Evolutionary conservation across 2,888 invertebrate species (phyloP).

Genomic region (Coenonympha arcania): DNA sequence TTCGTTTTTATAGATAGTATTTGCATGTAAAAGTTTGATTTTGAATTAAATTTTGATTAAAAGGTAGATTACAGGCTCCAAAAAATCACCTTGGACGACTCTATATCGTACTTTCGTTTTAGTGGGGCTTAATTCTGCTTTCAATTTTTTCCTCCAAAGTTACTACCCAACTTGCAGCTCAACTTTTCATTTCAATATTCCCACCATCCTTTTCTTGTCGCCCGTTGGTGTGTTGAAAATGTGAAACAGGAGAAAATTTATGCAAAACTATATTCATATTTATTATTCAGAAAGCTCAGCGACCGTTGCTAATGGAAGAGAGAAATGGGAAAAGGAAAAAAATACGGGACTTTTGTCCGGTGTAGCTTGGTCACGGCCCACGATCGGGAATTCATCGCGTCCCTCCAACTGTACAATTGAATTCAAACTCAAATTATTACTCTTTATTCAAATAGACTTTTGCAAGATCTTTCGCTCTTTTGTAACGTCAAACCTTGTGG

Average conservation of each 20-base stretch:
- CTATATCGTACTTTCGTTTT: no score
- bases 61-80: no score
- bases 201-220: background rate
- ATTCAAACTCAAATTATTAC: background rate
- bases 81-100: no score
- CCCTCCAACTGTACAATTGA: background rate
- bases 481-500: no score
- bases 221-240: background rate
- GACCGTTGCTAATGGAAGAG: background rate
- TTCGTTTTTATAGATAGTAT: no score
- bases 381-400: background rate
- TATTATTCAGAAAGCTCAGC: background rate
- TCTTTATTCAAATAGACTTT: background rate
- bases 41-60: no score
- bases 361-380: no score
- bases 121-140: no score
- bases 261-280: conserved; percentile 2
- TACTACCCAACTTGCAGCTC: no score
- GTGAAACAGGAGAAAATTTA: background rate
- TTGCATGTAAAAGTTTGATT: no score
- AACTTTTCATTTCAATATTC: background rate
- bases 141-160: no score
- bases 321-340: background rate
- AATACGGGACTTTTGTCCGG: background rate
- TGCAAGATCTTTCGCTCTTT: no score